These are phyloP conservation scores for Cynopterus brachyotis DNA, from an alignment of 2,113 vertebrate genomes.

Conservation along the genomic window DNA sequence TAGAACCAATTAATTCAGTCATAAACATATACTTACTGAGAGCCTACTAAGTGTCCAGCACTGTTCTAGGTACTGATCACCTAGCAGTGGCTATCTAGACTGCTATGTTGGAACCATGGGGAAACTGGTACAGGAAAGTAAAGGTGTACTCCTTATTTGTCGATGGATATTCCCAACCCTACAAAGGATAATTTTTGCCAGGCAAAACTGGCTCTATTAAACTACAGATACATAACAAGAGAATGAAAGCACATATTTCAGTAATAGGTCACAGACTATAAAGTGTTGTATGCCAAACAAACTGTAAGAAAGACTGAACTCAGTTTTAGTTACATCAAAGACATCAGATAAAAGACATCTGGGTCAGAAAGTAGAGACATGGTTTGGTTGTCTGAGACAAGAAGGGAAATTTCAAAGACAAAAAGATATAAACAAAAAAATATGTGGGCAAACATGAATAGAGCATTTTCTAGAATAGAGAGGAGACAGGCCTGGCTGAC, in stretches of 20 bases:
- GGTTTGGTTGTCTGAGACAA: neutral
- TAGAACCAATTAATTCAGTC: neutral
- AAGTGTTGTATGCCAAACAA: neutral
- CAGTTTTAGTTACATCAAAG: neutral
- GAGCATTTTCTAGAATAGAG: neutral
- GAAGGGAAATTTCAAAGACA: slow-evolving; percentile 5
- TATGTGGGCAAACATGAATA: neutral
- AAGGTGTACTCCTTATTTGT: neutral
- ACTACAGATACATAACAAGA: neutral
- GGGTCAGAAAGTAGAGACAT: neutral
- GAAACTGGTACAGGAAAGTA: neutral
- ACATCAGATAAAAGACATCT: neutral
- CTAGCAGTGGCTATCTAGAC: neutral
- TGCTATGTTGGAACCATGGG: neutral
- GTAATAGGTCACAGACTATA: neutral
- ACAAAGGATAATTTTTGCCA: neutral
- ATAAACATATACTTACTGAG: neutral
- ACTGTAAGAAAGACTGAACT: neutral
- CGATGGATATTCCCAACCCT: neutral
- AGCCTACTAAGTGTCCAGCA: neutral
- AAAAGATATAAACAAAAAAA: neutral
- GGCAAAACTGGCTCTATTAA: neutral
- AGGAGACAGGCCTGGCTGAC: neutral
- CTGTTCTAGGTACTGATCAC: neutral
- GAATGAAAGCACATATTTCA: neutral